Base-by-base conservation (phyloP, 2,113 vertebrate species). In the Sebastes schlegelii region DNA sequence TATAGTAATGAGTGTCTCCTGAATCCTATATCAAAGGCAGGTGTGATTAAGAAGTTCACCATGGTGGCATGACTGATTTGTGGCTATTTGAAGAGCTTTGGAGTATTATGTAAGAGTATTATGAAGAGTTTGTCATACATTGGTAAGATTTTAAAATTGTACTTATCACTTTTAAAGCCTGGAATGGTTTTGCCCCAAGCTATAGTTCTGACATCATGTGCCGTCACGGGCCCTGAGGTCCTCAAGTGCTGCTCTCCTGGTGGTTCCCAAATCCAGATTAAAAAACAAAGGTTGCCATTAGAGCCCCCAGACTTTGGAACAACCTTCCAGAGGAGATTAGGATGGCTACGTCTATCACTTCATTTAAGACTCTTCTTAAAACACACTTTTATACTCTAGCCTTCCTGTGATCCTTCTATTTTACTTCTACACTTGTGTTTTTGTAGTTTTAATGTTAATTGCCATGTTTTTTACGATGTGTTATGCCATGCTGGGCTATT, bases 1-100 rank as follows among this genome's bases (percentile, higher is more conserved):
- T 76, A 55, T 79, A 77, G 72, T 84, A 73, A 85, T 82, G 75
- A 77, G 34, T 69, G 71, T 84, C 69, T 54, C 40, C 42, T 83
- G 84, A 77, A 65, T 67, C 83, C 42, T 19, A 66, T 73, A 79
- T 85, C 74, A 86, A 79, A 71, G 64, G 65, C 69, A 58, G 45
- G 55, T 66, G 74, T 61, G 66, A 78, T 48, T 64, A 49, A 40
- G 6, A 66, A 63, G 49, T 51, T 45, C 17, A 85, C 23, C 60
- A 65, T 46, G 52, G 70, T 46, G 62, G 73, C 13, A 45, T 72
- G 60, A 49, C 21, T 63, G 80, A 60, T 54, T 80, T 83, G 64
- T 67, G 49, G 72, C 14, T 69, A 49, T 60, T 46, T 8, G 34
- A 34, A 34, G 34, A 34, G 34, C 34, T 34, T 34, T 34, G 34